Evolutionary conservation across 2,113 vertebrate genomes (phyloP), one percentile per base, ranked within the genome.

Genomic region (Corythoichthys intestinalis): DNA sequence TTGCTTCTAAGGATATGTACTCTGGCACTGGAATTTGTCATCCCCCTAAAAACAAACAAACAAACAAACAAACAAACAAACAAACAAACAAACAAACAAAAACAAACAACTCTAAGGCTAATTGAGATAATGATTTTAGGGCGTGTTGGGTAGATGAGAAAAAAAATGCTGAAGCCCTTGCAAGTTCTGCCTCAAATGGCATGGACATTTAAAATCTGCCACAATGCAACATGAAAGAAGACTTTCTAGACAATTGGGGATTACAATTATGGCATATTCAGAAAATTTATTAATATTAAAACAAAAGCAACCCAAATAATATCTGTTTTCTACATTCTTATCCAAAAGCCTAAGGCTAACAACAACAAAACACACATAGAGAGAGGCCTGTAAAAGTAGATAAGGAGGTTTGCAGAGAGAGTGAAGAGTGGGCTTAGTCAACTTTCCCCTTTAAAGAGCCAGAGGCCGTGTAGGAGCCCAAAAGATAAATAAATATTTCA

Each of bases 401-500:
- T 59, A 70, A 38, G 57, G 13, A 0, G 35, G 11, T 1, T 44
- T 44, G 41, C 41, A 44, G 9, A 44, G 9, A 44, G 2, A 7
- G 41, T 44, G 41, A 44, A 44, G 9, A 44, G 41, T 44, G 41
- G 41, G 41, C 41, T 44, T 44, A 44, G 41, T 44, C 6, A 44
- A 44, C 41, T 44, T 28, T 37, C 13, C 6, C 4, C 5, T 58
- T 63, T 46, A 13, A 13, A 41, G 48, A 65, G 59, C 50, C 64
- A 72, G 44, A 67, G 46, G 50, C 41, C 37, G 41, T 7, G 12
- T 44, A 44, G 11, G 67, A 75, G 39, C 68, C 46, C 37, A 11
- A 12, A 14, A 65, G 20, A 71, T 38, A 68, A n/a, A 68, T 2
- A 59, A n/a, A 50, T 10, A 53, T 57, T 59, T 15, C 41, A 0